Evolutionary conservation across 1,140 invertebrate genomes (phyloP).

Genomic region (Lucilia cuprina): DNA sequence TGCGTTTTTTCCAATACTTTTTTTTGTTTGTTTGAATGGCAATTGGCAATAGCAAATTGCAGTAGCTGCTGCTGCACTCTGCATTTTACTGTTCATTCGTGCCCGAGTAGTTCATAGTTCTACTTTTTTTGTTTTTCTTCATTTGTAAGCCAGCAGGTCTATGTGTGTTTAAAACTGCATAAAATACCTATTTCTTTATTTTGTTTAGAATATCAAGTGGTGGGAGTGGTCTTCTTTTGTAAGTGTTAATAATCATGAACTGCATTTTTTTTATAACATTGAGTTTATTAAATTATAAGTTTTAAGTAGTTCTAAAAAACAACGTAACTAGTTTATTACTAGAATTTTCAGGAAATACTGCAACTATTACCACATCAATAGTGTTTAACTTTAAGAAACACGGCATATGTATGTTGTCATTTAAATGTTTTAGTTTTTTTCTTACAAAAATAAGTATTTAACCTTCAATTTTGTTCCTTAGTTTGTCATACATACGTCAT

Average conservation of each 20-base stretch:
- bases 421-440: background rate
- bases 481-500: background rate
- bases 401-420: background rate
- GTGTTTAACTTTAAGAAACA: background rate
- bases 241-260: background rate
- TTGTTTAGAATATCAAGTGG: background rate
- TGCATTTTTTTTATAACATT: background rate
- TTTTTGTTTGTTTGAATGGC: background rate
- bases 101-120: background rate
- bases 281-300: background rate
- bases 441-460: background rate
- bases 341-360: slow-evolving; percentile 2
- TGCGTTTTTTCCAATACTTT: background rate
- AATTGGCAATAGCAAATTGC: slow-evolving; percentile 8
- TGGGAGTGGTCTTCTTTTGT: slow-evolving; percentile 1
- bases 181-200: background rate
- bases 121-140: too few species aligned
- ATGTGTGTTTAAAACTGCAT: background rate
- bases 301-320: background rate
- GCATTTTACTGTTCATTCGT: background rate
- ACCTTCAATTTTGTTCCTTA: background rate
- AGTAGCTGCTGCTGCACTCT: background rate
- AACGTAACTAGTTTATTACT: background rate
- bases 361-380: background rate
- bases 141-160: background rate